phyloP scores from a whole-genome alignment of 92 coral and sea anemone species.

The Parazoanthus atlanticus region DNA sequence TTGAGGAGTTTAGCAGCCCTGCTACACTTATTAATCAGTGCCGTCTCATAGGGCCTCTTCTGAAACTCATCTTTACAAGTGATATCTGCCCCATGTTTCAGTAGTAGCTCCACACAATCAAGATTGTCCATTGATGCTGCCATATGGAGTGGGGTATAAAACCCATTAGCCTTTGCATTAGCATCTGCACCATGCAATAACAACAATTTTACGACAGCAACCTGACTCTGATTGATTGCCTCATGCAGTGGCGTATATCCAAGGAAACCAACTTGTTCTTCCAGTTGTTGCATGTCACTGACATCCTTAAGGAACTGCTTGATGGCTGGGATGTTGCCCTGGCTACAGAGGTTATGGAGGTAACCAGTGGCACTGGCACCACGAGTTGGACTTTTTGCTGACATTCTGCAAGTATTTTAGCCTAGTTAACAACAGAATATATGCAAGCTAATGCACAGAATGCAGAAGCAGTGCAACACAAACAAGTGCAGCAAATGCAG shows the following conservation, averaged over 20 bases:
- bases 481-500: no score
- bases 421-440: no score
- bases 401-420: constrained; percentile 2
- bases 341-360: constrained; percentile 80
- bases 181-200: constrained; percentile 91
- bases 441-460: no score
- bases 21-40: constrained; percentile 71
- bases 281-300: constrained; percentile 63
- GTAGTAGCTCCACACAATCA: constrained; percentile 80
- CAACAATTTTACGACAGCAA: constrained; percentile 71
- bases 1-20: constrained; percentile 80
- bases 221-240: constrained; percentile 82
- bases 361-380: constrained; percentile 49
- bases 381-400: constrained; percentile 50
- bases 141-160: constrained; percentile 90
- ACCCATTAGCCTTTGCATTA: constrained; percentile 92
- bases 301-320: constrained; percentile 60
- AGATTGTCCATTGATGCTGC: constrained; percentile 90
- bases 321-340: constrained; percentile 70
- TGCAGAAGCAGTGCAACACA: no score
- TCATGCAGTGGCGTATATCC: constrained; percentile 87
- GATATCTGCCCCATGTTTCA: constrained; percentile 81
- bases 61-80: constrained; percentile 81
- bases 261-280: constrained; percentile 85
- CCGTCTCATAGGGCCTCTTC: constrained; percentile 93